phyloP scores from a whole-genome alignment of 2,888 invertebrate genomes.

The Parnassius mnemosyne region DNA sequence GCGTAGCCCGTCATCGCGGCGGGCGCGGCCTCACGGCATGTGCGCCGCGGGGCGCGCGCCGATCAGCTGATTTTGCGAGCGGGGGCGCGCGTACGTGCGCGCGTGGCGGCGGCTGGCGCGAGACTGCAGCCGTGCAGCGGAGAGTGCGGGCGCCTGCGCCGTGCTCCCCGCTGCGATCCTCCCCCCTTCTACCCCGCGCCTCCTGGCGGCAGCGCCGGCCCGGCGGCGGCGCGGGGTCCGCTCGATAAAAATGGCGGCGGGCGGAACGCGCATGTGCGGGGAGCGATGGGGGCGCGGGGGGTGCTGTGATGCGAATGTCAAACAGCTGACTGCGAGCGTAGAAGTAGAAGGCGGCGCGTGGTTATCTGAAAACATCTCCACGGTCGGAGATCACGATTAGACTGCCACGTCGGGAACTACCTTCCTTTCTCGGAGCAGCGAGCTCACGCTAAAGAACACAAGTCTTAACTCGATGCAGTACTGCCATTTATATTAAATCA shows the following conservation, averaged over 20 bases:
- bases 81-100: conserved; percentile 44
- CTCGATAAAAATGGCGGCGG: conserved; percentile 58
- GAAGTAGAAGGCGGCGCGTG: conserved; percentile 35
- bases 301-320: conserved; percentile 53
- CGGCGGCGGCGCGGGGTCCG: conserved; percentile 34
- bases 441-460: neutral
- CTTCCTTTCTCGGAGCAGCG: neutral
- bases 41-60: conserved; percentile 73
- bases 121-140: conserved; percentile 66
- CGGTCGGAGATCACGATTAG: conserved; percentile 6
- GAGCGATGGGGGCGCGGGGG: conserved; percentile 33
- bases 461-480: neutral
- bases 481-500: neutral
- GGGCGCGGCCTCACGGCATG: conserved; percentile 75
- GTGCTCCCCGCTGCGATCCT: conserved; percentile 57
- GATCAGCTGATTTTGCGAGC: conserved; percentile 67
- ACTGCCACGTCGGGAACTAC: neutral
- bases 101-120: conserved; percentile 58
- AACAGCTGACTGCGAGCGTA: conserved; percentile 68
- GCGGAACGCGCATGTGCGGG: conserved; percentile 31
- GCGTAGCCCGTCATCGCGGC: conserved; percentile 77
- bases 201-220: conserved; percentile 37
- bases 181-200: conserved; percentile 42
- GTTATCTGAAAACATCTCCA: conserved; percentile 29
- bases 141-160: conserved; percentile 48